Base-by-base conservation (phyloP, 2,113 vertebrate genomes). In the Eonycteris spelaea region DNA sequence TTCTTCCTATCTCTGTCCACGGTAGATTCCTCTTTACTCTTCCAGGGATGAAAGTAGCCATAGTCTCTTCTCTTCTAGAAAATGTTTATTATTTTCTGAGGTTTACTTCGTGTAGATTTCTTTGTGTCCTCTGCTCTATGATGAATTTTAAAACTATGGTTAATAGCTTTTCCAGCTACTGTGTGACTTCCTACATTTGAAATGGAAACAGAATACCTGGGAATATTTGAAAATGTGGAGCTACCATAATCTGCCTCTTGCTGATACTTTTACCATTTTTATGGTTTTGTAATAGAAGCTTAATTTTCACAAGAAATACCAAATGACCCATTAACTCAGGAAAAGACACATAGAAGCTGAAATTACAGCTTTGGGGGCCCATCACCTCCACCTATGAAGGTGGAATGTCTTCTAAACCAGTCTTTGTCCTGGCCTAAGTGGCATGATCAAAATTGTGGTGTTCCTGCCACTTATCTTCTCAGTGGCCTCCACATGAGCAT, bases 391-490 rank as follows among this genome's bases (percentile, higher is more conserved):
- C 1, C 16, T 21, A 51, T 9, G 15, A 35, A 70, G 71, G 19
- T 55, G 43, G 67, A 59, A 53, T n/a, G 4, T 22, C 57, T 84
- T 61, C 65, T 51, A 26, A 35, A 22, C 7, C 7, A 3, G 38
- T 12, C 33, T 33, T 86, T 48, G 13, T 6, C 40, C 24, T 38
- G 59, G n/a, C 19, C 65, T 51, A 5, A 6, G 73, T 35, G 61
- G 48, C 3, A 0, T 30, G 24, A 13, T 7, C 28, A 5, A 0
- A 5, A 5, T 4, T 35, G 10, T 45, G 14, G 30, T 4, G 0
- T 40, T 65, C 30, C n/a, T 77, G 24, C 10, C 26, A 2, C 40
- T 30, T 10, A 16, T 15, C 18, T 77, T 82, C 40, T 57, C 53
- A 35, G 24, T 40, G 14, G 5, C 3, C 16, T 86, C 59, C 30